Evolutionary conservation across 1,140 invertebrate species (phyloP), one percentile per base, ranked within the genome.

Genomic region (Drosophila guanche): DNA sequence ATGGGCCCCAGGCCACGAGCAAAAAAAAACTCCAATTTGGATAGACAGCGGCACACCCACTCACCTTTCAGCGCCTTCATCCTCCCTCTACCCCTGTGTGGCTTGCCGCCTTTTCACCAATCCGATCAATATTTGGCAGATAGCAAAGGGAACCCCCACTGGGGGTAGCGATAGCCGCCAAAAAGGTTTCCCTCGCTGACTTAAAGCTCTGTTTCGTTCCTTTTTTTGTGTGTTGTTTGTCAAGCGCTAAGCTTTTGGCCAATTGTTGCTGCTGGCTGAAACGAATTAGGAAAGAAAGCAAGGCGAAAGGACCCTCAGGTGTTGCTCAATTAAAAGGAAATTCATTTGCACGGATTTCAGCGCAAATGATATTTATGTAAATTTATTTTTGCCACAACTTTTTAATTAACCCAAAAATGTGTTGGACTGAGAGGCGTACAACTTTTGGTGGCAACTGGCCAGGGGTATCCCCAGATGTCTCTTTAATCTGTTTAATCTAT

Each of bases 81-180:
- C 27, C 2, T 5, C 20, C 14, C 54, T 10, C 6, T 14, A 42
- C n/a, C 43, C 33, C 45, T 14, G 29, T 53, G 56, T 67, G 67
- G 57, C 42, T 63, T 65, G 29, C 51, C 52, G 61, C 41, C 60
- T 65, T 55, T 48, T 73, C 46, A 58, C 58, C 71, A 81, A 79
- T 72, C 59, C 78, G 60, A 85, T 85, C 80, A 85, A 85, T 85
- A 84, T 85, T 84, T 60, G 80, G 63, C 80, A 80, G 80, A 66
- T 72, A 75, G 43, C 53, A 54, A 40, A 29, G 29, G 14, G 23
- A 25, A 16, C 40, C 41, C 53, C 20, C 12, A 55, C 20, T 22
- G 16, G 7, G 37, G 14, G n/a, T 23, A 20, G 16, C 29, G 52
- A 29, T 47, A 37, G 14, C 41, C 23, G 46, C 54, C 22, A 55